Evolutionary conservation across 2,113 vertebrate genomes (phyloP), one percentile per base, ranked within the genome.

Genomic region (Sigmodon hispidus): DNA sequence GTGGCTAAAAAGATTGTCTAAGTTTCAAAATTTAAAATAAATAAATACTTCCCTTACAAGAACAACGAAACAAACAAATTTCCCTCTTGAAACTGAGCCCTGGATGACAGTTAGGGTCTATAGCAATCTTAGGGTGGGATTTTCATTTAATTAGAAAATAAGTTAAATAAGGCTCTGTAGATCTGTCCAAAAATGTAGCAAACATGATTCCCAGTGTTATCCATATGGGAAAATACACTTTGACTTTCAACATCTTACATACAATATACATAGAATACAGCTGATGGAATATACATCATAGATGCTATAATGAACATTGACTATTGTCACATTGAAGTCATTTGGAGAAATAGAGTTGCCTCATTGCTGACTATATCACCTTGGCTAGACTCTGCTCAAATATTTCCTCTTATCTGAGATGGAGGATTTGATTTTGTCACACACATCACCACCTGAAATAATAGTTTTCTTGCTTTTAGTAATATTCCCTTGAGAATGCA

Each of bases 231-330:
- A 81, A 87, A 59, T 45, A 70, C 6, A 83, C 52, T 34, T 87
- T 86, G 73, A 72, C 48, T 96, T 95, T 40, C 65, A 85, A 93
- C 19, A 72, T 87, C 61, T 36, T 70, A 57, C 77, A 83, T 80
- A 36, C 45, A 15, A 55, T 52, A 69, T 67, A 85, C 84, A 73
- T 48, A 83, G 61, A 76, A 12, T 1, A 57, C 80, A 83, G 1
- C 50, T 76, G 52, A 57, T 57, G 19, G 43, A 7, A 89, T 9
- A 69, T 50, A 52, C 4, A 70, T 19, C 50, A 75, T 1, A 24
- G 83, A 80, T 63, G 22, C 31, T 83, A 77, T 26, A 22, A 73
- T 79, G 75, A 69, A 90, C 81, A 85, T 70, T 36, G 55, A 85
- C 40, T 17, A 40, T 26, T 63, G n/a, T 80, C 45, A 40, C 36